Base-by-base conservation (phyloP, 2,113 vertebrate species). In the Tretioscincus oriximinensis region DNA sequence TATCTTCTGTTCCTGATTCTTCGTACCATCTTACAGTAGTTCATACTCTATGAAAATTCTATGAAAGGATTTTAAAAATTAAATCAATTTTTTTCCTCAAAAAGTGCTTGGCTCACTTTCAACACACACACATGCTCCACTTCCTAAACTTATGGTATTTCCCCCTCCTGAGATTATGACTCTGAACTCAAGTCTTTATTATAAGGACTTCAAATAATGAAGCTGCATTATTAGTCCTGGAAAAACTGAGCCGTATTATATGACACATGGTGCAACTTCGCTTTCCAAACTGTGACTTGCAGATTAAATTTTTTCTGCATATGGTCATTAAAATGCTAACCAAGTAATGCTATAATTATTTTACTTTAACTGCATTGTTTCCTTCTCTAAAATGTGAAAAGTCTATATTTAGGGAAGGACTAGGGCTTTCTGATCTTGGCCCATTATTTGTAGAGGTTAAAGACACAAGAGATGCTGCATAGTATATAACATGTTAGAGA, bases 171-270 rank as follows among this genome's bases (percentile, higher is more conserved):
- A 85, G 63, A 80, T 86, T 74, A 73, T 86, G 77, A 81, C 35
- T 45, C 60, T 28, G n/a, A 31, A 24, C 28, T 63, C 75, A 16
- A 73, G 12, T 69, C 80, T 54, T 79, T 80, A 83, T 84, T 73
- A 73, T 89, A 69, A 61, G 51, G 31, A 77, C 79, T 49, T 81
- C 81, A 83, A 81, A 47, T 69, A 81, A n/a, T 69, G 73, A 85
- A 35, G 81, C 78, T 90, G 82, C 73, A 6, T 85, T 92, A 81
- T 76, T 75, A 51, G 77, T 86, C 26, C 51, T 86, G 81, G 85
- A 90, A 92, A 90, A 91, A 88, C 81, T 85, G 88, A 91, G 86
- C 74, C 85, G 90, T 81, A 86, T 86, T 88, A 87, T 54, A 73
- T 77, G 84, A 86, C 84, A 69, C 73, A 69, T 24, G 35, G 69